These are phyloP conservation scores for Notamacropus eugenii DNA, from an alignment of 2,797 vertebrate species.

Conservation along the genomic window DNA sequence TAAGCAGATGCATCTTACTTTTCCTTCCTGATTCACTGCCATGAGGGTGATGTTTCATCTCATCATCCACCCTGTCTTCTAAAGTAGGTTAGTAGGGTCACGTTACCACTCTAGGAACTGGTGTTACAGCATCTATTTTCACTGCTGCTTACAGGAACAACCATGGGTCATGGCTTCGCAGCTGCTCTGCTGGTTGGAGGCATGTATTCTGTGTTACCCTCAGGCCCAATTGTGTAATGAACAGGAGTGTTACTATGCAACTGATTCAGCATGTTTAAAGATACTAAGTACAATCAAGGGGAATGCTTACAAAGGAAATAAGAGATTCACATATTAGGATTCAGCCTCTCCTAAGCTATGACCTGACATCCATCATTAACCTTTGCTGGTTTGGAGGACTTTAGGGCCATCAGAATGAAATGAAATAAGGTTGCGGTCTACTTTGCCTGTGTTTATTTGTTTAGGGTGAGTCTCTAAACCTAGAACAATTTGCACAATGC, in stretches of 20 bases:
- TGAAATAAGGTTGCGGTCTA: not conserved
- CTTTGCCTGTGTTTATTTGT: not conserved
- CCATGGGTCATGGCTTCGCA: not conserved
- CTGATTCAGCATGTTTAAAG: not conserved
- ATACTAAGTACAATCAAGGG: not conserved
- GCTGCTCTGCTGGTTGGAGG: not conserved
- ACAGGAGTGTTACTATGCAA: slow-evolving; percentile 18
- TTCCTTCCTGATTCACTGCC: rapidly evolving
- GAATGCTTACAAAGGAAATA: not conserved
- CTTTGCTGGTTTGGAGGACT: not conserved
- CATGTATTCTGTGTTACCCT: not conserved
- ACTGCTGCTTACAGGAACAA: not conserved
- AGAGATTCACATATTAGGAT: not conserved
- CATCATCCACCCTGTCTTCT: not conserved
- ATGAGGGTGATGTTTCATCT: no score
- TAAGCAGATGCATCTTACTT: slow-evolving; percentile 65
- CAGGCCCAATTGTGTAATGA: not conserved
- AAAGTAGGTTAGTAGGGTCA: not conserved
- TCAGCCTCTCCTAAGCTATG: not conserved
- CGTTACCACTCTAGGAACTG: not conserved
- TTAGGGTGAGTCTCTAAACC: not conserved
- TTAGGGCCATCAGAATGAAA: not conserved
- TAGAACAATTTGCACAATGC: not conserved
- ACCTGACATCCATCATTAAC: not conserved
- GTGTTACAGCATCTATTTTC: not conserved